A percentile compares a stretch with the other conserved stretches of the same genome.
Conservation (phyloP, 2,888 invertebrate species). For the Sericinus montela region DNA sequence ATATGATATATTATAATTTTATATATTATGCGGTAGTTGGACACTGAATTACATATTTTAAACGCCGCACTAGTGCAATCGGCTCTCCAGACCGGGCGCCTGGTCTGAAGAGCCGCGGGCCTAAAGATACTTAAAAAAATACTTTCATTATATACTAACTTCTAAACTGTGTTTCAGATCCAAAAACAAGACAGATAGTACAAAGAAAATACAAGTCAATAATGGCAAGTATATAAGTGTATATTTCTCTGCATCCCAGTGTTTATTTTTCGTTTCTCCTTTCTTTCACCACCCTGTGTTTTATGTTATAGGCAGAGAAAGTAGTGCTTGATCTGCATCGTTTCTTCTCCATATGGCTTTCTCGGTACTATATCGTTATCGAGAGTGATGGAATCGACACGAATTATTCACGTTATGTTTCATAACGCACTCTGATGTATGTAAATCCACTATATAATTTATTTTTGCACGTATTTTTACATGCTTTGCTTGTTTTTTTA, state of each 20-base stretch:
- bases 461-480: conserved; percentile 44
- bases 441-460: conserved; percentile 46
- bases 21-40: too few species aligned
- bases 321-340: conserved; percentile 88
- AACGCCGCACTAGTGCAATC: too few species aligned
- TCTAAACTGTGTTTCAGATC: conserved; percentile 94
- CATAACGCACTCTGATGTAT: conserved; percentile 62
- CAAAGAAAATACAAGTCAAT: conserved; percentile 98
- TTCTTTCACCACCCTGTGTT: conserved; percentile 44
- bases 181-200: conserved; percentile 96
- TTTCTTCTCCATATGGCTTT: conserved; percentile 86
- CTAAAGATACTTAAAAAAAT: too few species aligned
- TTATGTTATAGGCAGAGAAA: conserved; percentile 85
- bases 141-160: too few species aligned
- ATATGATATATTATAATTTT: too few species aligned
- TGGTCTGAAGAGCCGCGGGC: too few species aligned
- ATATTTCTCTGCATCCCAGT: conserved; percentile 23
- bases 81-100: too few species aligned
- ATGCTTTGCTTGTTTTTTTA: conserved; percentile 23
- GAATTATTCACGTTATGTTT: conserved; percentile 62
- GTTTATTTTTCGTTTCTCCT: conserved; percentile 34
- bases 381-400: conserved; percentile 55
- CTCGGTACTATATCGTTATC: conserved; percentile 60
- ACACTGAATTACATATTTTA: too few species aligned
- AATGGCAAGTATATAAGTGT: conserved; percentile 87